Conservation (phyloP, 2,113 vertebrate genomes). For the Hiodon tergisus region DNA sequence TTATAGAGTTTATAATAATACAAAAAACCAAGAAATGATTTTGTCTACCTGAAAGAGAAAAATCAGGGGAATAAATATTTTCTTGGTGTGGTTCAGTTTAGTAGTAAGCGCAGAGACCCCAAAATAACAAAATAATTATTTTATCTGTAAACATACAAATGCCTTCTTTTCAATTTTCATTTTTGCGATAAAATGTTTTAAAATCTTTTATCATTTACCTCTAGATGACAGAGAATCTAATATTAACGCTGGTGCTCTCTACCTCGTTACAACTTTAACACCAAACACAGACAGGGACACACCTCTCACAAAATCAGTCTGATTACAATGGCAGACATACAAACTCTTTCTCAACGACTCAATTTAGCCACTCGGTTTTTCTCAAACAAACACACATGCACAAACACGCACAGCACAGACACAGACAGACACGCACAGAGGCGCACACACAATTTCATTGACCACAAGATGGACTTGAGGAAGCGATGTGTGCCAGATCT, state of each 20-base stretch:
- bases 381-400: not conserved
- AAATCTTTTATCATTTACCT: too few species aligned
- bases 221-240: too few species aligned
- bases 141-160: not conserved
- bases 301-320: too few species aligned
- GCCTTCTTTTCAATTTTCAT: not conserved
- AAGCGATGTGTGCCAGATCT: constrained; percentile 32
- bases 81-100: not conserved
- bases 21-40: not conserved
- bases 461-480: constrained; percentile 19
- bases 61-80: not conserved
- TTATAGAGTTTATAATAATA: too few species aligned
- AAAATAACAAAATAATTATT: not conserved
- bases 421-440: not conserved
- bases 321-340: too few species aligned
- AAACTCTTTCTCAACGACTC: too few species aligned
- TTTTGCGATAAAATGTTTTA: too few species aligned
- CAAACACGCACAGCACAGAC: constrained; percentile 5
- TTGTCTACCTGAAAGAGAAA: not conserved
- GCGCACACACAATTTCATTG: not conserved
- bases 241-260: too few species aligned
- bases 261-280: too few species aligned
- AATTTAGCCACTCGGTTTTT: too few species aligned
- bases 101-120: not conserved
- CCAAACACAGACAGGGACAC: too few species aligned